A percentile compares a stretch with the other conserved stretches of the same genome.
Evolutionary conservation across 2,888 invertebrate species (phyloP).

Genomic region (Epicampocera succincta): DNA sequence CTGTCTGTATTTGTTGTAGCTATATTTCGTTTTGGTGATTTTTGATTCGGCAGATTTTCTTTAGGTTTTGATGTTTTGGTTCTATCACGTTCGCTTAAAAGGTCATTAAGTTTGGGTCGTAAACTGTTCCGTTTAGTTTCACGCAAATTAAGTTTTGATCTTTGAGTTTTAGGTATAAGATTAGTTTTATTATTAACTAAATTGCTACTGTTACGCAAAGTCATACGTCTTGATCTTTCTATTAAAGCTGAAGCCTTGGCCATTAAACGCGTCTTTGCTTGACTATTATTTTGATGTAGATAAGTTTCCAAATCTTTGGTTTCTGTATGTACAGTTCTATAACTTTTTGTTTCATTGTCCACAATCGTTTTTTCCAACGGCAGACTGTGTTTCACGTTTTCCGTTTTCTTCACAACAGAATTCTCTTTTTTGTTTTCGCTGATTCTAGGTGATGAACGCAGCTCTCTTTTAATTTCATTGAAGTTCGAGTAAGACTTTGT

Average conservation of each 20-base stretch:
- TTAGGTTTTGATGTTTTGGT: conserved; percentile 12
- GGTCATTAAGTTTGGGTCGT: conserved; percentile 14
- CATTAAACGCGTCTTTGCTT: conserved; percentile 46
- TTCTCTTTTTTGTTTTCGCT: conserved; percentile 1
- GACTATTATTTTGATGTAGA: conserved; percentile 31
- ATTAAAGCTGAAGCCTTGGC: conserved; percentile 57
- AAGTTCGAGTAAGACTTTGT: conserved; percentile 25
- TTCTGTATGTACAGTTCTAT: conserved; percentile 56
- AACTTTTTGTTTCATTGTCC: conserved; percentile 40
- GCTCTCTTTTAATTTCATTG: conserved; percentile 40
- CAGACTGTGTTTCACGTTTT: conserved; percentile 17
- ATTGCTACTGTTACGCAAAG: conserved; percentile 24
- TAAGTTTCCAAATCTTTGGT: conserved; percentile 64
- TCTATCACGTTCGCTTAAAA: neutral
- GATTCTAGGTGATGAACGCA: conserved; percentile 42
- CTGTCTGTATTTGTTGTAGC: conserved; percentile 7
- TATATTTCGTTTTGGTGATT: neutral
- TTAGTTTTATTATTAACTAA: conserved; percentile 28
- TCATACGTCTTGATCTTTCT: conserved; percentile 58
- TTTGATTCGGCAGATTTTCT: conserved; percentile 1
- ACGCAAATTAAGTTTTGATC: conserved; percentile 28
- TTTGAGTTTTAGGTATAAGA: conserved; percentile 11
- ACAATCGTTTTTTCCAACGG: neutral
- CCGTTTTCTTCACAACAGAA: neutral
- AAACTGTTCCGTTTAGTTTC: conserved; percentile 13